Base-by-base conservation (phyloP, 2,797 vertebrate genomes). In the Acanthornis magna region DNA sequence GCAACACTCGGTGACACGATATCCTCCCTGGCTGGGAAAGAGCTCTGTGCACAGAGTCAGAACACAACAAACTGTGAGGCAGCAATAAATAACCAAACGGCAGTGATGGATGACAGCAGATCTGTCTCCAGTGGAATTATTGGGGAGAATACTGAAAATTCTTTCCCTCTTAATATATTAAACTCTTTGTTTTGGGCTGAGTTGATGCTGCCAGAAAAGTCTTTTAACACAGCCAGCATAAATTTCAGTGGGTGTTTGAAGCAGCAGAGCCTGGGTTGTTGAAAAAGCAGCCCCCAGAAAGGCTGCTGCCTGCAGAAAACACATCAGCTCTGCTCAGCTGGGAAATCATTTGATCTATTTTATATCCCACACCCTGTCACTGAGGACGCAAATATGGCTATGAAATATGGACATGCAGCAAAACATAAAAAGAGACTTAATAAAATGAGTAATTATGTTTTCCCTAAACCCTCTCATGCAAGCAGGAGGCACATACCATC, bases 401-500 rank as follows among this genome's bases (percentile, higher is more conserved):
- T 76, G 74, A 94, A 90, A 96, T 93, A 93, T 3, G 55, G 91
- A 85, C 62, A 75, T 0, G 26, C 80, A 93, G 73, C 23, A 91
- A 91, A 95, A 93, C 84, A 88, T 91, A 84, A 85, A 72, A 81
- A 92, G 60, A 66, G 63, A 84, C 83, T 91, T 93, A 83, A 90
- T 92, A 93, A 93, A 94, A 94, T 68, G 83, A 95, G 80, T 51
- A 87, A 92, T 88, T 76, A 76, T 53, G 67, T 95, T 95, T 95
- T 88, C 67, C 62, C 80, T 65, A 82, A 71, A 91, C 51, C 48
- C 77, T 85, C 77, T 79, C 89, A 57, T 38, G 77, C 85, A 77
- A 90, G 63, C 63, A 65, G 87, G 83, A 93, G 67, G 66, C 88
- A 90, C 40, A 79, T 11, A 60, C 9, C 79, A 42, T 10, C 58